Conservation (phyloP, 2,888 invertebrate species). For the Dasysyrphus tricinctus region DNA sequence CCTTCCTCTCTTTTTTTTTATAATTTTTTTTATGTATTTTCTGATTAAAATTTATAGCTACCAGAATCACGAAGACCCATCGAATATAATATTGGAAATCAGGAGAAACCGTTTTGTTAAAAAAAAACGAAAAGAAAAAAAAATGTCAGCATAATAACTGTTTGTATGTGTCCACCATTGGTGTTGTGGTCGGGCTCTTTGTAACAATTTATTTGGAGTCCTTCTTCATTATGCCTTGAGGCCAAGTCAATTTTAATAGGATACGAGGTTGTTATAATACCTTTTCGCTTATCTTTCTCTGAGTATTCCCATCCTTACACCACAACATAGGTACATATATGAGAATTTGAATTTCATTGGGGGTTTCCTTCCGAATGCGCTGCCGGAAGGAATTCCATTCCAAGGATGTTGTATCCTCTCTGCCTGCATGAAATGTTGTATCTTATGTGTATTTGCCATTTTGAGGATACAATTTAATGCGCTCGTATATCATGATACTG, state of each 20-base stretch:
- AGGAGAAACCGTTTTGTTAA: neutral
- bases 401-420: conserved; percentile 47
- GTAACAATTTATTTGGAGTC: conserved; percentile 56
- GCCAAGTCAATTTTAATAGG: conserved; percentile 67
- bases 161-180: neutral
- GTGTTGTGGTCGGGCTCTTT: conserved; percentile 10
- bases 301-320: neutral
- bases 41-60: conserved; percentile 44
- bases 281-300: conserved; percentile 23
- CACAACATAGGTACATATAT: conserved; percentile 1
- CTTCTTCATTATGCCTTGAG: conserved; percentile 62
- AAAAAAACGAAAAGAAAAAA: neutral
- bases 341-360: conserved; percentile 50
- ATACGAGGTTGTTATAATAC: conserved; percentile 58
- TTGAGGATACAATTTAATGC: conserved; percentile 70
- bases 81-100: conserved; percentile 49
- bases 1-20: neutral
- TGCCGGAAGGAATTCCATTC: conserved; percentile 64
- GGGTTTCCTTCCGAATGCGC: conserved; percentile 48
- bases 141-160: conserved; percentile 15
- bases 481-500: conserved; percentile 71
- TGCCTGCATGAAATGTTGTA: neutral
- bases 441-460: conserved; percentile 36
- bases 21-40: conserved; percentile 11
- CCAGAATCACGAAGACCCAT: conserved; percentile 40